phyloP scores from a whole-genome alignment of 1,140 invertebrate genomes.

The Euwallacea similis region DNA sequence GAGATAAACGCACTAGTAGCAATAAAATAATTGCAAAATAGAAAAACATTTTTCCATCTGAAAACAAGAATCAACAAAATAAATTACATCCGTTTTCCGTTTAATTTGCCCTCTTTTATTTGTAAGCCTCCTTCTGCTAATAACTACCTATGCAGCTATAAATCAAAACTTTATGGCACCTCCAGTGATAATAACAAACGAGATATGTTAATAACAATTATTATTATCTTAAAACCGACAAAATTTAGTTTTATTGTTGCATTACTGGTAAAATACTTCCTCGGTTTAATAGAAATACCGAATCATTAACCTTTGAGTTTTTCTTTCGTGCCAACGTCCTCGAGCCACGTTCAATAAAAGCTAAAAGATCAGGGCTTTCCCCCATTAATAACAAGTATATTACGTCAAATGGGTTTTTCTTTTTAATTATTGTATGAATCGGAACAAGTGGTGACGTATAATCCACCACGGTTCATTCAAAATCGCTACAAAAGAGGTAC shows the following conservation, averaged over 20 bases:
- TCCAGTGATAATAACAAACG: slow-evolving; percentile 8
- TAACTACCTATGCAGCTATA: slow-evolving; percentile 5
- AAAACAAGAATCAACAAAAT: slow-evolving; percentile 3
- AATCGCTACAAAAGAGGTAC: too few relatives aligned
- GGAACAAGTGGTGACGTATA: too few relatives aligned
- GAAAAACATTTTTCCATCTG: background rate
- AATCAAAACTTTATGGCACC: slow-evolving; percentile 19
- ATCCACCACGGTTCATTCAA: too few relatives aligned
- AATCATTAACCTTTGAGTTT: background rate
- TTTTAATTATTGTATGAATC: too few relatives aligned
- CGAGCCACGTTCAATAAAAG: too few relatives aligned
- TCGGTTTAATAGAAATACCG: slow-evolving; percentile 4
- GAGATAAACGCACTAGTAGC: too few relatives aligned
- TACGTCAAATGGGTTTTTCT: too few relatives aligned
- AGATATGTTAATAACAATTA: slow-evolving; percentile 6
- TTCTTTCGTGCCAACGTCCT: too few relatives aligned
- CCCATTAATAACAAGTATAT: background rate
- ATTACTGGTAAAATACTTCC: slow-evolving; percentile 1
- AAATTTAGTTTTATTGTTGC: slow-evolving; percentile 10
- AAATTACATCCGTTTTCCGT: slow-evolving; percentile 23
- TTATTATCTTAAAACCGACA: background rate
- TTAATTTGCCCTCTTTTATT: slow-evolving; percentile 1
- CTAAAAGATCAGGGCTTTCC: slow-evolving; percentile 1
- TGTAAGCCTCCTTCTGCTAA: slow-evolving; percentile 7
- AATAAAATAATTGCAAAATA: too few relatives aligned